Evolutionary conservation across 2,888 invertebrate genomes (phyloP), one percentile per base, ranked within the genome.

Genomic region (Temnothorax unifasciatus): DNA sequence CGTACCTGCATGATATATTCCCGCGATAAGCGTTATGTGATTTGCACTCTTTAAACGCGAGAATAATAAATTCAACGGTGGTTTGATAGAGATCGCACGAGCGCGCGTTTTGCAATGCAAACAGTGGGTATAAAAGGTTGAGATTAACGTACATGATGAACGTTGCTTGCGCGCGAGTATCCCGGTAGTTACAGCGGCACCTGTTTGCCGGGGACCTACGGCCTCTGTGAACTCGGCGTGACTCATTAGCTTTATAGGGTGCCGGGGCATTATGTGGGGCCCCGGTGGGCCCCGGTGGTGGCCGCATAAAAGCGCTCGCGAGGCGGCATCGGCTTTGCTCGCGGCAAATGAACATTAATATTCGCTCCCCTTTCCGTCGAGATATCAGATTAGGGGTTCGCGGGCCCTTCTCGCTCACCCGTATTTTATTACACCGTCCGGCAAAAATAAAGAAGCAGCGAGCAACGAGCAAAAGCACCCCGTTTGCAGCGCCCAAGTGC

Each of bases 171-270:
- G 71, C 71, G 77, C 50, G 84, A 77, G 66, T 76, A 86, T 75
- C 82, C 71, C 83, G 74, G 82, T 57, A 69, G 83, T 85, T 61
- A 63, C 44, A 69, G 47, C 75, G 71, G 59, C 85, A 90, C 90
- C 88, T 88, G 88, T 84, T 81, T 75, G 59, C 47, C 57, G 63
- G 54, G 47, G 47, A 85, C 86, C 89, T 83, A 85, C 76, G 79
- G 82, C 57, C 74, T 85, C 68, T 85, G 61, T 68, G 83, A 85
- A 75, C 81, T 85, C 87, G 85, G 64, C 54, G 85, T 90, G 91
- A 91, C 86, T 92, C 92, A 92, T 93, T 92, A 93, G 88, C 90
- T 91, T 91, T 91, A 91, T 90, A 89, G 89, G 90, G 90, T 89
- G 91, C 85, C 88, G 75, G 88, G 66, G 90, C 88, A 90, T 91